Percentiles rank a stretch among this genome's conserved stretches.
phyloP scores from a whole-genome alignment of 30 jellyfish, hydroid and myxozoan species.

The Chrysaora quinquecirrha region DNA sequence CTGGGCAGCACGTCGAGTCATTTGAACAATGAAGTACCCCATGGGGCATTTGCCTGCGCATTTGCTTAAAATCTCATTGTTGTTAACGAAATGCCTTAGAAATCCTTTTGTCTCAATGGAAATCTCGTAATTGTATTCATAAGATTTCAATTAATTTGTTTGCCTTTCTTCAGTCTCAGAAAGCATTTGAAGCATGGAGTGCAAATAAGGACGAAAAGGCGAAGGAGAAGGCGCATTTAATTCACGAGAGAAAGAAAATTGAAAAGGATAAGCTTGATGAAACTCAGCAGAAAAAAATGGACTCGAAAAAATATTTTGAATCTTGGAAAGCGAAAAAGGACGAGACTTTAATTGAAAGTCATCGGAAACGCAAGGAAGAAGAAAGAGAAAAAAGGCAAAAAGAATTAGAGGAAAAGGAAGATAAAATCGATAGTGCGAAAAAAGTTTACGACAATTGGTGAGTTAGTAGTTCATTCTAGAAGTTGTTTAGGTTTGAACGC shows the following conservation, averaged over 20 bases:
- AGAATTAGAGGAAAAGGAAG: slow-evolving; percentile 71
- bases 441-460: slow-evolving; percentile 86
- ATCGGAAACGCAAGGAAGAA: slow-evolving; percentile 44
- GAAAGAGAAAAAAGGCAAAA: slow-evolving; percentile 48
- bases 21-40: too few species aligned
- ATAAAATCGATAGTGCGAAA: slow-evolving; percentile 49
- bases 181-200: slow-evolving; percentile 87
- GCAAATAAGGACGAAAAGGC: slow-evolving; percentile 46
- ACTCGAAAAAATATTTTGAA: slow-evolving; percentile 72
- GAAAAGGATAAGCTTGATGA: slow-evolving; percentile 78
- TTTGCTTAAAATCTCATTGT: too few species aligned
- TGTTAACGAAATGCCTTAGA: too few species aligned
- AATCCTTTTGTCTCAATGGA: too few species aligned
- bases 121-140: too few species aligned
- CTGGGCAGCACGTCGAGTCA: too few species aligned
- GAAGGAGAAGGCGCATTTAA: slow-evolving; percentile 16
- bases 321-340: slow-evolving; percentile 83
- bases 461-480: too few species aligned
- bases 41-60: too few species aligned
- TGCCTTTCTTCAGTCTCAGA: slow-evolving; percentile 62
- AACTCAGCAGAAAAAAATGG: slow-evolving; percentile 66
- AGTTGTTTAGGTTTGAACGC: too few species aligned
- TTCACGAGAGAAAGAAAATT: slow-evolving; percentile 29
- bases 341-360: slow-evolving; percentile 48
- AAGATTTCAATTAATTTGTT: too few species aligned